Evolutionary conservation across 2,888 invertebrate species (phyloP), one percentile per base, ranked within the genome.

Genomic region (Drosophila kuntzei): DNA sequence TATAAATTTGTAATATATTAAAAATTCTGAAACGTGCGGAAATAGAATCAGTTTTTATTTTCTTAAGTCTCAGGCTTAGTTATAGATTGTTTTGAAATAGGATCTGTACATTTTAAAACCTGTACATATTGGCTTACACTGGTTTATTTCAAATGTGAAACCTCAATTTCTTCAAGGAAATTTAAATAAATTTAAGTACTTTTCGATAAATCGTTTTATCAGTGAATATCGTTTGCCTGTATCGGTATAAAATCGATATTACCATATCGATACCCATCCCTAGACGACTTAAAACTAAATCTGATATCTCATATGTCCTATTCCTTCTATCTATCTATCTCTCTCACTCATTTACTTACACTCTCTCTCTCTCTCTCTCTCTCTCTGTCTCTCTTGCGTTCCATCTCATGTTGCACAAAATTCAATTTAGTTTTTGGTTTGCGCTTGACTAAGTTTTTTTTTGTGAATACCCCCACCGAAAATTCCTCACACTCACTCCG

Each of bases 401-500:
- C 11, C n/a, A n/a, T 44, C 58, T 47, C 58, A 51, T 60, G 51
- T 65, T 58, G 80, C 64, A 77, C 74, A 71, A 81, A 87, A 87
- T 86, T 88, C 77, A 82, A 84, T 86, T 83, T 88, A 86, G 80
- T 83, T 88, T 82, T 87, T 55, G 84, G 81, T 80, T 87, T 80
- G 80, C 84, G 84, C 81, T 82, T 81, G 70, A 87, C 69, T 87
- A 77, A 71, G 75, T 87, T 82, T 68, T 62, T 62, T 77, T 69
- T 59, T 71, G 12, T 41, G 20, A n/a, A 11, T n/a, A 12, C 20
- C 20, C 20, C 20, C 12, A 12, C 39, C 4, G 18, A 12, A 20
- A 6, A 32, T 12, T 11, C 9, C 12, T 4, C 32, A 4, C 18
- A 57, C 47, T 55, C n/a, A 20, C 27, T 14, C 4, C 18, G 14